Conservation (phyloP, 2,888 invertebrate species). For the Rhopalosiphum nymphaeae region DNA sequence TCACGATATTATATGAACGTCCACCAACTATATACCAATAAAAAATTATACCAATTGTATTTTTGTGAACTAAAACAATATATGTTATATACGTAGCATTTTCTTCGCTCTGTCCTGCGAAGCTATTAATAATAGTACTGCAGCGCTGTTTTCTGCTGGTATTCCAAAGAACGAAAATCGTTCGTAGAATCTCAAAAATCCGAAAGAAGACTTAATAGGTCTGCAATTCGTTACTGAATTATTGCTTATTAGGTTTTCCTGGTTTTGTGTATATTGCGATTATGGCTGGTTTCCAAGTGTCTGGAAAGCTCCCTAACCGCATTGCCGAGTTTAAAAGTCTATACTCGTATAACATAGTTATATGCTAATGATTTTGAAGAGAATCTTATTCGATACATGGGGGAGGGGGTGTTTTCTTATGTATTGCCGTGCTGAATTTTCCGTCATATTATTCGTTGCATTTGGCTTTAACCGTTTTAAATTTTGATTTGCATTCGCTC, state of each 20-base stretch:
- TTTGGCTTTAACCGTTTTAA: neutral
- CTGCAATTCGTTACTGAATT: neutral
- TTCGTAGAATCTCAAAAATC: neutral
- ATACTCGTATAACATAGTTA: neutral
- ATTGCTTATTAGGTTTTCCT: slow-evolving; percentile 5
- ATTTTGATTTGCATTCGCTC: neutral
- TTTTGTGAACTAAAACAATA: neutral
- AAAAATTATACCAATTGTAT: neutral
- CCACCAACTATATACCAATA: neutral
- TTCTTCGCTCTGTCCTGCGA: neutral
- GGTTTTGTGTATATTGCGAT: neutral
- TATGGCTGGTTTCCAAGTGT: slow-evolving; percentile 1
- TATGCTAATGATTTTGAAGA: neutral
- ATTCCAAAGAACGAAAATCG: neutral
- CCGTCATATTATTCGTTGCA: neutral
- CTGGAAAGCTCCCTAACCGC: neutral
- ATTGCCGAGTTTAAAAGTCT: neutral
- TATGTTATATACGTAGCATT: neutral
- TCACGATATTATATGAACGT: neutral
- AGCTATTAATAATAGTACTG: neutral
- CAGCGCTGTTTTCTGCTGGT: neutral
- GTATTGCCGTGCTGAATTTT: neutral
- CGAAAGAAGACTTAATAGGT: neutral
- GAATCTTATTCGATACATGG: neutral
- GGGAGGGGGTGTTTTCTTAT: neutral